phyloP scores from a whole-genome alignment of 2,888 invertebrate species.

The Drosophila austrosaltans region DNA sequence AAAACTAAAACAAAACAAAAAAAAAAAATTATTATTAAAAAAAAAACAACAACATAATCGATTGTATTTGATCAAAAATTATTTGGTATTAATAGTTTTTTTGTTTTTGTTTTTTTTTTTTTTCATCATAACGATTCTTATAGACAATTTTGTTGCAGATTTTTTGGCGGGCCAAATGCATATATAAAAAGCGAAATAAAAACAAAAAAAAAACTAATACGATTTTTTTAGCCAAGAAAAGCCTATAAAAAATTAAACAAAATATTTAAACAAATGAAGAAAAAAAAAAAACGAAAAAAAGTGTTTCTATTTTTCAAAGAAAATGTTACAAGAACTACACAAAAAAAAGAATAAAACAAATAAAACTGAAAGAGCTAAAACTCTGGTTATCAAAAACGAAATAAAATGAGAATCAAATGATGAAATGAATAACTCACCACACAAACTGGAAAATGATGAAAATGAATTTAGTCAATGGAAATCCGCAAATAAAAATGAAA shows the following conservation, averaged over 20 bases:
- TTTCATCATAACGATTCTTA: background rate
- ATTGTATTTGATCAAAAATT: slow-evolving; percentile 14
- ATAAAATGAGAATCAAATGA: slow-evolving; percentile 16
- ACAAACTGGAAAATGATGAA: background rate
- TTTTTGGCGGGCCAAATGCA: slow-evolving; percentile 10
- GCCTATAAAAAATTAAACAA: slow-evolving; percentile 11
- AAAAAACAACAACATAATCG: background rate
- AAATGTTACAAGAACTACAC: slow-evolving; percentile 37
- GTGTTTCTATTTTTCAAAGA: slow-evolving; percentile 51
- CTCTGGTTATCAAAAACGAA: slow-evolving; percentile 37
- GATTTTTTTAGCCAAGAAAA: slow-evolving; percentile 38
- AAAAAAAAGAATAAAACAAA: slow-evolving; percentile 24
- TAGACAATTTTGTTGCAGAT: slow-evolving; percentile 3
- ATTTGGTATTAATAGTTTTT: slow-evolving; percentile 9
- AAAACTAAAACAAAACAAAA: slow-evolving; percentile 2
- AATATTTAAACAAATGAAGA: slow-evolving; percentile 24
- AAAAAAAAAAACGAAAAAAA: slow-evolving; percentile 19
- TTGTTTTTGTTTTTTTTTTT: background rate
- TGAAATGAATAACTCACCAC: slow-evolving; percentile 11
- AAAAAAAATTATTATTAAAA: too few relatives aligned
- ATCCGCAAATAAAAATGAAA: slow-evolving; percentile 21
- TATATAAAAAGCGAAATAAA: slow-evolving; percentile 17
- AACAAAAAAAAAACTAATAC: slow-evolving; percentile 20
- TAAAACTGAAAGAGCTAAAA: slow-evolving; percentile 19
- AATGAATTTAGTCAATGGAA: slow-evolving; percentile 14